Evolutionary conservation across 2,113 vertebrate genomes (phyloP).

Genomic region (Rhea pennata): DNA sequence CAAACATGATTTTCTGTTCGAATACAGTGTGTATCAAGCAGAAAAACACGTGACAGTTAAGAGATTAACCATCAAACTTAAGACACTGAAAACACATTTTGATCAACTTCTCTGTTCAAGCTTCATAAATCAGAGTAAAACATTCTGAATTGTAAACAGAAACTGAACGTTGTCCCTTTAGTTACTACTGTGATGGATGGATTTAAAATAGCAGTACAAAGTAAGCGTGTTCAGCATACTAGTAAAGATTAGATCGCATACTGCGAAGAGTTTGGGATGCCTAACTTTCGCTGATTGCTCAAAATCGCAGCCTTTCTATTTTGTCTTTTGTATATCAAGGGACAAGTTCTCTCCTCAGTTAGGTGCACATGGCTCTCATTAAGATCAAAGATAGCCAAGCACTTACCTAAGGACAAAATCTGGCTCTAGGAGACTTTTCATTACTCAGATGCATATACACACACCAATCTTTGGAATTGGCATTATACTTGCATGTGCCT

Average conservation of each 20-base stretch:
- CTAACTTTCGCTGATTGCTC: constrained; percentile 42
- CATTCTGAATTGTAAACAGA: constrained; percentile 64
- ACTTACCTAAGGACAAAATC: constrained; percentile 42
- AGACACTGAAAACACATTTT: constrained; percentile 77
- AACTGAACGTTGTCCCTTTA: constrained; percentile 43
- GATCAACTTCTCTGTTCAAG: constrained; percentile 72
- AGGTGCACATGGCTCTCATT: background rate
- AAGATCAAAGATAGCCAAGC: constrained; percentile 27
- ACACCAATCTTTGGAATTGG: constrained; percentile 43
- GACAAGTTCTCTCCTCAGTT: constrained; percentile 46
- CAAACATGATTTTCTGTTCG: constrained; percentile 75
- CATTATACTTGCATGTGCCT: constrained; percentile 34
- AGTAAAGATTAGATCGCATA: background rate
- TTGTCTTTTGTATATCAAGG: constrained; percentile 28
- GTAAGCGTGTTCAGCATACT: constrained; percentile 16
- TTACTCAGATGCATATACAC: constrained; percentile 50
- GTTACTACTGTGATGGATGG: constrained; percentile 12
- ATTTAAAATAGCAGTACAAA: constrained; percentile 44
- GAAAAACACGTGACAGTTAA: constrained; percentile 72
- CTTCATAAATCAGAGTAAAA: constrained; percentile 55
- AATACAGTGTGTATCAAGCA: constrained; percentile 77
- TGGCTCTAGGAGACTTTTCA: constrained; percentile 55
- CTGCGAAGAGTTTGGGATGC: constrained; percentile 29
- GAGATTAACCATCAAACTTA: constrained; percentile 67
- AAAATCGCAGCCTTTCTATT: constrained; percentile 38